Percentiles rank a stretch among this genome's conserved stretches.
These are phyloP conservation scores for Smutsia gigantea DNA, from an alignment of 2,797 vertebrate species.

Conservation along the genomic window DNA sequence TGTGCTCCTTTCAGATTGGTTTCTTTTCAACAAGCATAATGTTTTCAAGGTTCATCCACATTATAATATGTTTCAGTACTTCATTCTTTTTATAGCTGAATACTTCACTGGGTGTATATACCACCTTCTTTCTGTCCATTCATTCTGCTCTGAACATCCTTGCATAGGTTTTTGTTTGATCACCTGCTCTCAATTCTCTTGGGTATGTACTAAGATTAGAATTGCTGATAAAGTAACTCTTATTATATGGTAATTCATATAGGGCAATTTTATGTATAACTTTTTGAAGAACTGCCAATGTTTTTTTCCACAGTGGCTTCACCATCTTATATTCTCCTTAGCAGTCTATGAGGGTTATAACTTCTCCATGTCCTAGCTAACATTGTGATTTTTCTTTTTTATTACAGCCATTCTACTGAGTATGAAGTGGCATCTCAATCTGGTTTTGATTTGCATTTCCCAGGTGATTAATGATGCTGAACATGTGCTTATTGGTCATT, in stretches of 20 bases:
- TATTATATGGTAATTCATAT: too few relatives aligned
- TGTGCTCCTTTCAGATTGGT: neutral
- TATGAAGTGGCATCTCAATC: neutral
- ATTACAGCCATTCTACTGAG: neutral
- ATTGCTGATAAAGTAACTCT: neutral
- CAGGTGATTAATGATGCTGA: neutral
- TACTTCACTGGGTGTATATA: neutral
- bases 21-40: neutral
- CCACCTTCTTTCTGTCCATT: neutral
- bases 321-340: neutral
- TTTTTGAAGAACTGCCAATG: neutral
- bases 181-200: neutral
- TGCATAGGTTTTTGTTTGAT: neutral
- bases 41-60: neutral
- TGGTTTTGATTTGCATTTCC: neutral
- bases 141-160: neutral
- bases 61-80: neutral
- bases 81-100: neutral
- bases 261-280: neutral
- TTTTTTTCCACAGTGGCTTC: neutral
- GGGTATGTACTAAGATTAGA: neutral
- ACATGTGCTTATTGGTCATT: neutral
- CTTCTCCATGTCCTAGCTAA: neutral
- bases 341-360: neutral
- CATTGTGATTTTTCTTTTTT: neutral